Percentiles rank a stretch among this genome's conserved stretches.
These are phyloP conservation scores for Andrena marginata DNA, from an alignment of 2,888 invertebrate genomes.

Conservation along the genomic window DNA sequence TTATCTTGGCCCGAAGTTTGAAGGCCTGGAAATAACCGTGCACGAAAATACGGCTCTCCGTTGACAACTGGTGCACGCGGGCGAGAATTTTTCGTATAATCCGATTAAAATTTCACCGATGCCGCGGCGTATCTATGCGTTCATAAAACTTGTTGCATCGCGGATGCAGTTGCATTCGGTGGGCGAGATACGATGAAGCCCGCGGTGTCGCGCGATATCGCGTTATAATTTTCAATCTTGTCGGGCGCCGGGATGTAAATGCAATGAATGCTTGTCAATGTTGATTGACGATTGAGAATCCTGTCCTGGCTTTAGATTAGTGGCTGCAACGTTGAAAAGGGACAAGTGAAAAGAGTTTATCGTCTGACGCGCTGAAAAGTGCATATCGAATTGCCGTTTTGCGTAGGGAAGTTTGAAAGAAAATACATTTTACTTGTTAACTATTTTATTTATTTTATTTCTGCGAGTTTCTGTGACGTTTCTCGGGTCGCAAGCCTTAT, in stretches of 20 bases:
- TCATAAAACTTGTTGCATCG: conserved; percentile 53
- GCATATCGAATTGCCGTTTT: too few species aligned
- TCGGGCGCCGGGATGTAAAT: conserved; percentile 5
- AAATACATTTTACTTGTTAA: too few species aligned
- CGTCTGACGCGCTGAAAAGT: too few species aligned
- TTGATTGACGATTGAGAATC: not conserved
- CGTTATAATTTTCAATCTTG: conserved; percentile 46
- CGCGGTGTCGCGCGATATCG: conserved; percentile 18
- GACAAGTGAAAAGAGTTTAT: too few species aligned
- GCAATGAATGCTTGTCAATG: not conserved
- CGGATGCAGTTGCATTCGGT: conserved; percentile 28
- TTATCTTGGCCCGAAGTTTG: conserved; percentile 44
- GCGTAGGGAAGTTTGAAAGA: too few species aligned
- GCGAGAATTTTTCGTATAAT: conserved; percentile 47
- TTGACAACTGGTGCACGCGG: not conserved
- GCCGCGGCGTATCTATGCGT: conserved; percentile 42
- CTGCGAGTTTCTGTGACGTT: too few species aligned
- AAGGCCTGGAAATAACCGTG: conserved; percentile 33
- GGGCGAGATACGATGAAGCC: conserved; percentile 24
- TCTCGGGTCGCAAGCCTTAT: too few species aligned
- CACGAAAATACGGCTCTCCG: conserved; percentile 15
- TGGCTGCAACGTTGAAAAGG: too few species aligned
- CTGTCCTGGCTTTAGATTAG: too few species aligned
- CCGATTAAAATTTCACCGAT: conserved; percentile 58
- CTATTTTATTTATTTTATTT: too few species aligned